Evolutionary conservation across 2,797 vertebrate genomes (phyloP).

Genomic region (Meriones psammophilus): DNA sequence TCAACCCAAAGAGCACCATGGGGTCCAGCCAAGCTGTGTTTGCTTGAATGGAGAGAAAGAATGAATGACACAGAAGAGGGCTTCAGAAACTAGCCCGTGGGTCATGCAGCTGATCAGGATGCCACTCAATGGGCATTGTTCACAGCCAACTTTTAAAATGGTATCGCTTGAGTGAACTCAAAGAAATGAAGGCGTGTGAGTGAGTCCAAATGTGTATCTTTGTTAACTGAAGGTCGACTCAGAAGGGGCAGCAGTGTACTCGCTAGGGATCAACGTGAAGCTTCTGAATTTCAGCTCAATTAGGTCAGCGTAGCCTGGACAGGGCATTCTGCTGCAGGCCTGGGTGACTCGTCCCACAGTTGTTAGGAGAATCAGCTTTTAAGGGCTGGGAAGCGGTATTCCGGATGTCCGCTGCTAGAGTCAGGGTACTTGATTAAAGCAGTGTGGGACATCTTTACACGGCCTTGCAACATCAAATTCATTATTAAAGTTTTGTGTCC

Average conservation of each 20-base stretch:
- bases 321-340: background rate
- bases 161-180: conserved; percentile 54
- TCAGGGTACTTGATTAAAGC: conserved; percentile 42
- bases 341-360: conserved; percentile 33
- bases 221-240: conserved; percentile 35
- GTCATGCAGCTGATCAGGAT: background rate
- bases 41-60: conserved; percentile 72
- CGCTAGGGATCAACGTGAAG: conserved; percentile 34
- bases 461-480: background rate
- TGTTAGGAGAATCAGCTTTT: background rate
- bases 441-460: conserved; percentile 1
- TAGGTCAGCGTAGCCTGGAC: conserved; percentile 38
- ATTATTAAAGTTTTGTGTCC: conserved; percentile 59
- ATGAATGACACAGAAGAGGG: conserved; percentile 34
- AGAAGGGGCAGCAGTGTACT: background rate
- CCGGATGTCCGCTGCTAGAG: background rate
- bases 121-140: conserved; percentile 25
- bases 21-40: conserved; percentile 11
- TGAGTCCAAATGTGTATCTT: conserved; percentile 34
- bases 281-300: conserved; percentile 60
- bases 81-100: conserved; percentile 27
- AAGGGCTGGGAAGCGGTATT: conserved; percentile 44
- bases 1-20: background rate
- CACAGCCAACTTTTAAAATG: conserved; percentile 48
- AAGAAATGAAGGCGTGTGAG: conserved; percentile 34